Evolutionary conservation across 2,113 vertebrate species (phyloP).

Genomic region (Pollimyrus isidori): DNA sequence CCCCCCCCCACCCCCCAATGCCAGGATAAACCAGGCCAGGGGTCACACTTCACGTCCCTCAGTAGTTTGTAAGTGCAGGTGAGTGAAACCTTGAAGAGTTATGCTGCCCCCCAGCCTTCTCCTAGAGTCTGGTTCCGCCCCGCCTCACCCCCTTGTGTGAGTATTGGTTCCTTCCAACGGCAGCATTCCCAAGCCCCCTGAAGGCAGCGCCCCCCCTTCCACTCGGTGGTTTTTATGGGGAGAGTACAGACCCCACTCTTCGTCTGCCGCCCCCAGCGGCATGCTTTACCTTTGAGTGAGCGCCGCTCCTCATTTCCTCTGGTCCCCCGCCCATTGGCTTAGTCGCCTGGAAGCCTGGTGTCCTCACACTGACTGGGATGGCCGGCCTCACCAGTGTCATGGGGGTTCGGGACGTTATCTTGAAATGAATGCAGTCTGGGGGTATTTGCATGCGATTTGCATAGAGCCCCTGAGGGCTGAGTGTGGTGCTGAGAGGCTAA

Average conservation of each 20-base stretch:
- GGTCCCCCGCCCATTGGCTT: background rate
- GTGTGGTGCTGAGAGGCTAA: conserved; percentile 64
- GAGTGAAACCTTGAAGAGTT: no score
- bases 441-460: conserved; percentile 64
- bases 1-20: no score
- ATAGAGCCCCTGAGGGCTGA: conserved; percentile 58
- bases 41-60: background rate
- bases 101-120: background rate
- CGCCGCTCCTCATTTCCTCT: conserved; percentile 12
- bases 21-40: background rate
- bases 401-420: conserved; percentile 24
- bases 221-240: background rate
- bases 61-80: no score
- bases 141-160: no score
- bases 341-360: background rate
- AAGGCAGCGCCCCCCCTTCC: background rate
- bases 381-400: background rate
- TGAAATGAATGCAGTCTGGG: conserved; percentile 37
- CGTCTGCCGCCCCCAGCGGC: no score
- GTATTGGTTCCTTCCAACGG: background rate
- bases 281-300: no score
- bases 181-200: conserved; percentile 17
- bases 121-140: background rate
- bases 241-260: background rate
- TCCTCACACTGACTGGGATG: conserved; percentile 15